phyloP scores from a whole-genome alignment of 2,888 invertebrate species.

The Lamellibrachia satsuma region DNA sequence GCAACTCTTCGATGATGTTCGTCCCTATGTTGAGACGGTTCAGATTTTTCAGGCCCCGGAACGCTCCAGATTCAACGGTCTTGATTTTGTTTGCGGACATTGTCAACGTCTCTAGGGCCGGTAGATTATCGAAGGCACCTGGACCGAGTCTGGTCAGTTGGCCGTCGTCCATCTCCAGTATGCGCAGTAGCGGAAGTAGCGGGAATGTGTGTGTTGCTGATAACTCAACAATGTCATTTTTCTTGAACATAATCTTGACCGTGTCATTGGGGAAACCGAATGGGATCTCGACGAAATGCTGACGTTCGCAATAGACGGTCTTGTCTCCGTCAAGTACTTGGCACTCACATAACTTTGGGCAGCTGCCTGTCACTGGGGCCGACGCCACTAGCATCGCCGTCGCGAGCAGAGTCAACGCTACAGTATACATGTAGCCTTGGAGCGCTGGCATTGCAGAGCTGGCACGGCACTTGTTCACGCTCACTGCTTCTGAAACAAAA shows the following conservation, averaged over 20 bases:
- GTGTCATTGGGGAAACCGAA: constrained; percentile 33
- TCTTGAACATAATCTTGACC: constrained; percentile 30
- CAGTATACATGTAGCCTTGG: background rate
- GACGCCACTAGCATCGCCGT: background rate
- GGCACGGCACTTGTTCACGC: background rate
- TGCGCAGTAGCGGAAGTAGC: constrained; percentile 26
- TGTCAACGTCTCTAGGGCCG: constrained; percentile 27
- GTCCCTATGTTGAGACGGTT: constrained; percentile 29
- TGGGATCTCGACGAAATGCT: constrained; percentile 17
- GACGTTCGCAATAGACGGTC: background rate
- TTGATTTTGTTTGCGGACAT: constrained; percentile 31
- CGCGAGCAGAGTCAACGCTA: background rate
- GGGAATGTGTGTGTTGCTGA: constrained; percentile 27
- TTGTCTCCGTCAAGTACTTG: background rate
- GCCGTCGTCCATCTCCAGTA: constrained; percentile 31
- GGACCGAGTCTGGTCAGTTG: constrained; percentile 25
- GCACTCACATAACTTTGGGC: background rate
- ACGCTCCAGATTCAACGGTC: constrained; percentile 20
- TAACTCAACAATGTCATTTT: constrained; percentile 29
- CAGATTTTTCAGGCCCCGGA: constrained; percentile 29
- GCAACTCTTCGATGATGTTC: constrained; percentile 29
- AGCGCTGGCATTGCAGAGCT: background rate
- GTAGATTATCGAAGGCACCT: constrained; percentile 31
- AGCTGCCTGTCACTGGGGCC: background rate
- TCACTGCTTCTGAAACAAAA: background rate